A percentile compares a stretch with the other conserved stretches of the same genome.
Conservation (phyloP, 2,797 vertebrate genomes). For the Vireo griseus region DNA sequence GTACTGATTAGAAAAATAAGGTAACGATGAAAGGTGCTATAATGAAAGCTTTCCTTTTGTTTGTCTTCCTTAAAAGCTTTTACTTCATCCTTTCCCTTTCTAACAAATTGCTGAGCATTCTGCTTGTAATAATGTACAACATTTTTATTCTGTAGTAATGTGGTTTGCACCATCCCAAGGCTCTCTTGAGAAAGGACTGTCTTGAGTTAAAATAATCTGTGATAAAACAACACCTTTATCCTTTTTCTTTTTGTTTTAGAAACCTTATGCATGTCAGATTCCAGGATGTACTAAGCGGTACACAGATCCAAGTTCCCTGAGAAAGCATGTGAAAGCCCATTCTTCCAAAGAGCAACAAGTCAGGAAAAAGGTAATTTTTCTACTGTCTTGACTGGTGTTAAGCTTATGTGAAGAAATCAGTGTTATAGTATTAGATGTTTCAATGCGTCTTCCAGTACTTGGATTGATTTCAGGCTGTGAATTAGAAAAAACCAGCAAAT, state of each 20-base stretch:
- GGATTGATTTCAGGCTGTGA: not conserved
- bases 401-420: not conserved
- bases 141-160: not conserved
- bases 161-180: not conserved
- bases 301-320: slow-evolving; percentile 95
- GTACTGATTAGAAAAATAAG: slow-evolving; percentile 32
- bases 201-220: not conserved
- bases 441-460: not conserved
- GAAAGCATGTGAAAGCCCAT: slow-evolving; percentile 96
- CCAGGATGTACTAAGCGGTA: slow-evolving; percentile 94
- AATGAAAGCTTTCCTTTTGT: not conserved
- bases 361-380: slow-evolving; percentile 88
- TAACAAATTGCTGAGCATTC: not conserved
- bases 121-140: not conserved
- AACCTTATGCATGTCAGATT: slow-evolving; percentile 96
- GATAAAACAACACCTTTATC: slow-evolving; percentile 27
- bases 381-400: not conserved
- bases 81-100: slow-evolving; percentile 7
- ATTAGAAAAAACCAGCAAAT: not conserved
- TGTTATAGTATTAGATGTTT: not conserved
- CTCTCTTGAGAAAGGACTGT: not conserved
- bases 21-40: not conserved
- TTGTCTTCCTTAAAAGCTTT: slow-evolving; percentile 11
- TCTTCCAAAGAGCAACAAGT: slow-evolving; percentile 88
- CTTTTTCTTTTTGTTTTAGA: slow-evolving; percentile 80